Base-by-base conservation (phyloP, 2,113 vertebrate species). In the Pleuronectes platessa region DNA sequence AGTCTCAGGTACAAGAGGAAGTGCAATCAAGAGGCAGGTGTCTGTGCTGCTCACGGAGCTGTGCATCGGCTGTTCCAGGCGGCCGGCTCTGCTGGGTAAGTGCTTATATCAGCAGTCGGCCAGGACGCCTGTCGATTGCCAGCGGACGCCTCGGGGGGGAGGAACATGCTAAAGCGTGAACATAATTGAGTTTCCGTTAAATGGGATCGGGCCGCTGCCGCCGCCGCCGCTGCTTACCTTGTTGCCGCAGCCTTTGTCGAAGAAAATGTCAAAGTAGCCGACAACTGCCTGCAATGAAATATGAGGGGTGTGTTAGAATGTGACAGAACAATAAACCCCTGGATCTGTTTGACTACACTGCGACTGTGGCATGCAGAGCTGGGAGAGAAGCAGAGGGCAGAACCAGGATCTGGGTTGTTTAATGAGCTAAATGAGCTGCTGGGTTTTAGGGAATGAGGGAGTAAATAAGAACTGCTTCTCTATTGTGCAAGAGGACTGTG, bases 261-360 rank as follows among this genome's bases (percentile, higher is more conserved):
- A 98, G 93, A 94, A 95, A 90, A 98, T 92, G 94, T 99, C 97
- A 90, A 99, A 98, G 93, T 97, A 98, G 85, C 97, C 97, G 87
- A 96, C 95, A 88, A 99, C 58, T 80, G 97, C 98, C 98, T 99
- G 86, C 84, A 93, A 93, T 86, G 86, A 90, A 92, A 93, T 90
- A 91, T 84, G 86, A 93, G 83, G 66, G 42, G 54, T 21, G 67
- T 76, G 89, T 93, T 92, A 91, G 88, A 91, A 88, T 79, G 86
- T 90, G 88, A 86, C 88, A 93, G 85, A 70, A 90, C 74, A 82
- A 84, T 86, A 92, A 92, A 92, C 76, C 75, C 69, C 83, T 65
- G 71, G 61, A 82, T 86, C 54, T 91, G 91, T 92, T 92, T 88
- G 81, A 81, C 76, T 83, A 78, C 49, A 7, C 79, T 42, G 78